Conservation (phyloP, 1,140 invertebrate species). For the Philopotamus ludificatus region DNA sequence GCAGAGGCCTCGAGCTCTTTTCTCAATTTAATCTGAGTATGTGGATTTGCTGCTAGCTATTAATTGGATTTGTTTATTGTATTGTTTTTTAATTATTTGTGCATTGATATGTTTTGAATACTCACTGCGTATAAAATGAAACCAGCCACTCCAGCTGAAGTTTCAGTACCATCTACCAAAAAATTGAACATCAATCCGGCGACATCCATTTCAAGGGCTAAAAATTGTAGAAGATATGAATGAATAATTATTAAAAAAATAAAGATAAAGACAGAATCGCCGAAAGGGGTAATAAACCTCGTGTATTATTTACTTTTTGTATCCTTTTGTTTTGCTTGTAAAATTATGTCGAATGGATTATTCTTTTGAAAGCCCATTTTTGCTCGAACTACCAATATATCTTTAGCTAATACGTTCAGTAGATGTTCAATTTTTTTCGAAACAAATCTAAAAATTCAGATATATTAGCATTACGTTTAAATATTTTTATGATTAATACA, state of each 20-base stretch:
- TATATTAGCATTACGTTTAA: neutral
- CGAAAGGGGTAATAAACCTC: neutral
- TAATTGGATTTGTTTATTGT: neutral
- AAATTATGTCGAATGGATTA: constrained; percentile 10
- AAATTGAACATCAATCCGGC: constrained; percentile 13
- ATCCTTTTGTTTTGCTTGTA: neutral
- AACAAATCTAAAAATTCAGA: constrained; percentile 14
- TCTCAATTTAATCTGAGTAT: constrained; percentile 16
- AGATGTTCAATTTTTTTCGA: constrained; percentile 11
- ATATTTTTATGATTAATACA: neutral
- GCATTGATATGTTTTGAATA: no score
- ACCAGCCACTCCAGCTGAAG: neutral
- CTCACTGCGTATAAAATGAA: neutral
- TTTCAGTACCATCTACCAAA: constrained; percentile 20
- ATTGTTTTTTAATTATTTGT: neutral
- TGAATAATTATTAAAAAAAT: neutral
- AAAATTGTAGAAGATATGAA: neutral
- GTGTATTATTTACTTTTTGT: neutral
- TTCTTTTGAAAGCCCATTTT: constrained; percentile 20
- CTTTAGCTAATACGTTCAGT: constrained; percentile 1
- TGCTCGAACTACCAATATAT: constrained; percentile 13
- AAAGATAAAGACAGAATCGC: neutral
- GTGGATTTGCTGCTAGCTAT: constrained; percentile 12
- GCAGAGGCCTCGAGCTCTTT: constrained; percentile 27
- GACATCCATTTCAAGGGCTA: neutral